Conservation (phyloP, 30 jellyfish, hydroid and myxozoan species). For the Clytia hemisphaerica region DNA sequence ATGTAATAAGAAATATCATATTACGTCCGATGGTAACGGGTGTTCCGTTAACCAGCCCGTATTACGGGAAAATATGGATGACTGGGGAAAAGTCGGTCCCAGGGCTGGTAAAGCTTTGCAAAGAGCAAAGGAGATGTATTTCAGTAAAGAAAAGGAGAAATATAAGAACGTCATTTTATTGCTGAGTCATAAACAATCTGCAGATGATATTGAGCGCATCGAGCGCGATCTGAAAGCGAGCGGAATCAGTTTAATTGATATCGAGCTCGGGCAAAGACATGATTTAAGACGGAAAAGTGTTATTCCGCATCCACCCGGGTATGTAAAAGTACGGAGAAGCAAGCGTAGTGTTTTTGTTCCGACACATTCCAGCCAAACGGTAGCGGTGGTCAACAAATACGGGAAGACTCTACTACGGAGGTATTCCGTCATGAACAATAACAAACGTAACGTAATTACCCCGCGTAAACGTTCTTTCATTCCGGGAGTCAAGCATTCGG, state of each 20-base stretch:
- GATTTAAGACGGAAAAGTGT: constrained; percentile 19
- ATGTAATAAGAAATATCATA: constrained; percentile 44
- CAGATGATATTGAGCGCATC: constrained; percentile 76
- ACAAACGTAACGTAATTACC: no score
- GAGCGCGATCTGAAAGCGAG: constrained; percentile 66
- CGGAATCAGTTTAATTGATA: constrained; percentile 86
- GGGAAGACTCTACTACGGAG: no score
- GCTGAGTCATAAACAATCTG: constrained; percentile 73
- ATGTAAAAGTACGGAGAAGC: no score
- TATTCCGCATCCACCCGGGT: neutral
- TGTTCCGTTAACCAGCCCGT: constrained; percentile 93
- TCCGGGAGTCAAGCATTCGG: no score
- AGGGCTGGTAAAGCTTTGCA: constrained; percentile 90
- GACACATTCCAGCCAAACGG: no score
- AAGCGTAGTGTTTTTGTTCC: no score
- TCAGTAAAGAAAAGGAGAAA: constrained; percentile 33
- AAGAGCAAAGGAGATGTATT: constrained; percentile 45
- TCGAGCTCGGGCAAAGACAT: constrained; percentile 79
- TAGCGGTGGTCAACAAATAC: no score
- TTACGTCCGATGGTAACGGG: constrained; percentile 29
- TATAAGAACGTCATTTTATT: constrained; percentile 71
- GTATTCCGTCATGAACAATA: no score
- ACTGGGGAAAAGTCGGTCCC: constrained; percentile 94
- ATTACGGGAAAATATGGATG: constrained; percentile 74
- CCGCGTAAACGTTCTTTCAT: no score